Base-by-base conservation (phyloP, 2,888 invertebrate genomes). In the Andrena bucephala region DNA sequence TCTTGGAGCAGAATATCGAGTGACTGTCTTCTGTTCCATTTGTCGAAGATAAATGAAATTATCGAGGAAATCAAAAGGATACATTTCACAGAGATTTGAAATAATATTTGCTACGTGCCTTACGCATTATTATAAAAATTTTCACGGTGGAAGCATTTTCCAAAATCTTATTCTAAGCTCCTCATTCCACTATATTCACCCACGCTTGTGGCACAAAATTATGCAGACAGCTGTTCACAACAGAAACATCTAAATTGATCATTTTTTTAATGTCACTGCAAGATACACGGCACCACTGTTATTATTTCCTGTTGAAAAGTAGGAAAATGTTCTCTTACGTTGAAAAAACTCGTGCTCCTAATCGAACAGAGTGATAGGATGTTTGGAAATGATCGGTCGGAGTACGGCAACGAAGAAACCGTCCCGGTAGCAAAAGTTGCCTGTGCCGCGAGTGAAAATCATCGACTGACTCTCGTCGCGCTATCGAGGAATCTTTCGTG, bases 401-500 rank as follows among this genome's bases (percentile, higher is more conserved):
- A 54, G 20, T 48, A 8, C 27, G 33, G 13, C 20, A 5, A 16
- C 6, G 60, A 62, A 50, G 50, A 29, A 59, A 60, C 29, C 33
- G 71, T 72, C 36, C 13, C 57, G 48, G 63, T 71, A 72, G 83
- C 82, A 54, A 71, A 75, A 63, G 75, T 65, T 72, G 73, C 71
- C 63, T 13, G 59, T 48, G 31, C 33, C 62, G 16, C 90, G 85
- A 88, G 86, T 87, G 90, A 87, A 88, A 89, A 90, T 88, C 84
- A 87, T 84, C 89, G 89, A 91, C 91, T 91, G 91, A 84, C 80
- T 85, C 78, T 60, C 54, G 67, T 33, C 69, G 66, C 84, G 73
- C 71, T 74, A 83, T 83, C 89, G 87, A 86, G 57, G 87, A 83
- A 87, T 89, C 89, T 87, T 84, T 90, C 85, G 79, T 87, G 88